These are phyloP conservation scores for Corella eumyota DNA, from an alignment of 23 tunicate genomes.

Conservation along the genomic window DNA sequence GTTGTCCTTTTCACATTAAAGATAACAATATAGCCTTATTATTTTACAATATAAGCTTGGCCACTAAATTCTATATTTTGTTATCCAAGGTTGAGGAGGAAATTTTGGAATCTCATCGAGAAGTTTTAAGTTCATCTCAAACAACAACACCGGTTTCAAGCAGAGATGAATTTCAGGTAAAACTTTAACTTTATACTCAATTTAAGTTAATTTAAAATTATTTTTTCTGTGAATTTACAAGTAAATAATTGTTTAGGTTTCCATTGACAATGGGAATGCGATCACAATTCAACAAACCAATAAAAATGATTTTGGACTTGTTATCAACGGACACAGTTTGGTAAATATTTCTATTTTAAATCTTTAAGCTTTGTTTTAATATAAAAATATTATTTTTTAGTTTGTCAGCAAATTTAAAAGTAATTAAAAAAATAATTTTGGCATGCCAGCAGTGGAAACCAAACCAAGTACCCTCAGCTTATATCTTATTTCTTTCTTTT, in stretches of 20 bases:
- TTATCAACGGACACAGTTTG: slow-evolving; percentile 87
- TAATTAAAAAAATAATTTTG: no score
- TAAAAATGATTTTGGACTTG: slow-evolving; percentile 57
- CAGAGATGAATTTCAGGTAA: background rate
- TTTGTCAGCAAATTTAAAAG: no score
- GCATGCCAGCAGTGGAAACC: no score
- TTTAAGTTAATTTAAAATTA: background rate
- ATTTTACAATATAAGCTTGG: no score
- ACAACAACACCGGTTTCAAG: background rate
- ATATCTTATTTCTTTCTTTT: no score
- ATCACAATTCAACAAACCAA: background rate
- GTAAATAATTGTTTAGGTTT: background rate
- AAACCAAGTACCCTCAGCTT: no score
- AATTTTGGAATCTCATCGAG: no score
- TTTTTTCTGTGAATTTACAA: background rate
- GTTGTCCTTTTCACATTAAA: no score
- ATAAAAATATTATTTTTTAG: background rate
- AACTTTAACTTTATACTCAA: background rate
- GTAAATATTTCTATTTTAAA: slow-evolving; percentile 36
- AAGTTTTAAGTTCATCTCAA: no score
- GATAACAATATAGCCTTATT: no score
- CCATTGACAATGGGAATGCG: slow-evolving; percentile 12
- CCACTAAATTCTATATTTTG: no score
- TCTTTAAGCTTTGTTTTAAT: background rate
- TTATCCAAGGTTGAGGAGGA: no score